Evolutionary conservation across 2,113 vertebrate species (phyloP).

Genomic region (Sus scrofa): T2T-Sscrofa CM000812.6:210633501-210634000

Average conservation of each 20-base stretch:
- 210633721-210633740: background rate
- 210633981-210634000: background rate
- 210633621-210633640: background rate
- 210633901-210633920: background rate
- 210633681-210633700: background rate
- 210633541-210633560: background rate
- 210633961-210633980: background rate
- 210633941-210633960: background rate
- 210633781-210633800: background rate
- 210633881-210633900: background rate
- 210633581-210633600: background rate
- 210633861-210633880: background rate
- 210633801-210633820: background rate
- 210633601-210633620: background rate
- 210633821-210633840: conserved; percentile 17
- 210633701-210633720: background rate
- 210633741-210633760: background rate
- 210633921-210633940: background rate
- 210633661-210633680: background rate
- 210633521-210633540: background rate
- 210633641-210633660: background rate
- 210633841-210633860: background rate
- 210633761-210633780: background rate
- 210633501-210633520: background rate
- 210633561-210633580: background rate